Evolutionary conservation across 2,113 vertebrate species (phyloP).

Genomic region (Cebidichthys violaceus): DNA sequence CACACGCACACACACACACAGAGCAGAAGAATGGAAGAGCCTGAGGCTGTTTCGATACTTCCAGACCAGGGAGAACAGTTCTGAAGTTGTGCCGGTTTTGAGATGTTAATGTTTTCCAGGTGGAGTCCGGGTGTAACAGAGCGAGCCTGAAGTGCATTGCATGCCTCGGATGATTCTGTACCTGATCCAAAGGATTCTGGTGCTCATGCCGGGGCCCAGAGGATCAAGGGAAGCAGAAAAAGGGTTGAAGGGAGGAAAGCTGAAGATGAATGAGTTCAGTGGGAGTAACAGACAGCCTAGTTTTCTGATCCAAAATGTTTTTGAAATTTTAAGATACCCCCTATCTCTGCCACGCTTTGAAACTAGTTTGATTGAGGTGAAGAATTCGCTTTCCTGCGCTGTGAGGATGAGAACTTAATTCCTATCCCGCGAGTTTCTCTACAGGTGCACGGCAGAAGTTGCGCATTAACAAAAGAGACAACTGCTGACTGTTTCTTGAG

Average conservation of each 20-base stretch:
- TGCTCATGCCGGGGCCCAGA: conserved; percentile 32
- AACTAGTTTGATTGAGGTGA: conserved; percentile 16
- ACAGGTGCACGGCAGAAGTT: conserved; percentile 66
- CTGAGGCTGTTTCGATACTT: conserved; percentile 46
- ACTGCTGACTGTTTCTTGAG: conserved; percentile 67
- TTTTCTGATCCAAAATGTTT: conserved; percentile 26
- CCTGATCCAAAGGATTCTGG: conserved; percentile 64
- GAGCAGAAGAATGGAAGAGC: conserved; percentile 34
- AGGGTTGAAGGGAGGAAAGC: conserved; percentile 26
- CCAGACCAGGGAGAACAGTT: conserved; percentile 39
- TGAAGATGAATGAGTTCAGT: conserved; percentile 41
- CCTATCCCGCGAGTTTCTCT: conserved; percentile 16
- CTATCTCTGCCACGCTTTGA: neutral
- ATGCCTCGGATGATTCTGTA: conserved; percentile 48
- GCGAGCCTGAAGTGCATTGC: conserved; percentile 45
- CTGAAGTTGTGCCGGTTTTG: conserved; percentile 62
- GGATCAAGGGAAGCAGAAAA: conserved; percentile 50
- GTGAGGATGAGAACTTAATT: neutral
- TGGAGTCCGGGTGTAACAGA: conserved; percentile 22
- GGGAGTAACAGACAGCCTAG: conserved; percentile 23
- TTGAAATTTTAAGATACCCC: conserved; percentile 18
- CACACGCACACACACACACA: conserved; percentile 2
- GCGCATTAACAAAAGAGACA: conserved; percentile 67
- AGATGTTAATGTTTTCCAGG: conserved; percentile 66
- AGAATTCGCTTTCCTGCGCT: conserved; percentile 10